phyloP scores from a whole-genome alignment of 1,140 invertebrate species.

The Oedothorax gibbosus region DNA sequence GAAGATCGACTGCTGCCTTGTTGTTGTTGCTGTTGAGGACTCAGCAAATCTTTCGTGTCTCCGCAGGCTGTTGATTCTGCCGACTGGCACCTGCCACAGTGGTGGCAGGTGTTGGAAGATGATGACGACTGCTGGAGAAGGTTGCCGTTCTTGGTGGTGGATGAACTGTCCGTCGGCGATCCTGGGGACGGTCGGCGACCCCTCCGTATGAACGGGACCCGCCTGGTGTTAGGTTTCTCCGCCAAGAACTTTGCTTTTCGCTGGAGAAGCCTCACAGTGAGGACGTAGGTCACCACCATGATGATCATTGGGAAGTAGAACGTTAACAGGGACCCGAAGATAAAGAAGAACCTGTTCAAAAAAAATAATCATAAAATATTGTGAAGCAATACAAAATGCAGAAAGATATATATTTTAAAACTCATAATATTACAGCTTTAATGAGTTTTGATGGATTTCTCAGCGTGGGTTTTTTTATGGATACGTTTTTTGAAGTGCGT shows the following conservation, averaged over 20 bases:
- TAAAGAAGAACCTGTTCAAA: constrained; percentile 78
- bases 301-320: constrained; percentile 96
- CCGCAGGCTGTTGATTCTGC: constrained; percentile 14
- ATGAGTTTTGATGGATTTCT: no score
- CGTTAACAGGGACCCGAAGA: constrained; percentile 91
- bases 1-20: neutral
- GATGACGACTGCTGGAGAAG: constrained; percentile 13
- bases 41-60: constrained; percentile 1
- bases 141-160: constrained; percentile 31
- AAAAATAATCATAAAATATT: no score
- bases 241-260: constrained; percentile 68
- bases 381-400: no score
- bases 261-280: constrained; percentile 86
- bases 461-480: no score
- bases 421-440: no score
- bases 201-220: constrained; percentile 70
- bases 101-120: constrained; percentile 33
- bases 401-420: no score
- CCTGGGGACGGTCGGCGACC: constrained; percentile 70
- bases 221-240: constrained; percentile 44
- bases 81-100: constrained; percentile 36
- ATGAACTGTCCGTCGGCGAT: constrained; percentile 9
- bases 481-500: no score
- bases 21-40: neutral
- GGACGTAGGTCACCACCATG: constrained; percentile 92